A percentile compares a stretch with the other conserved stretches of the same genome.
Evolutionary conservation across 2,888 invertebrate genomes (phyloP).

Genomic region (Coelogynopora nodosa): DNA sequence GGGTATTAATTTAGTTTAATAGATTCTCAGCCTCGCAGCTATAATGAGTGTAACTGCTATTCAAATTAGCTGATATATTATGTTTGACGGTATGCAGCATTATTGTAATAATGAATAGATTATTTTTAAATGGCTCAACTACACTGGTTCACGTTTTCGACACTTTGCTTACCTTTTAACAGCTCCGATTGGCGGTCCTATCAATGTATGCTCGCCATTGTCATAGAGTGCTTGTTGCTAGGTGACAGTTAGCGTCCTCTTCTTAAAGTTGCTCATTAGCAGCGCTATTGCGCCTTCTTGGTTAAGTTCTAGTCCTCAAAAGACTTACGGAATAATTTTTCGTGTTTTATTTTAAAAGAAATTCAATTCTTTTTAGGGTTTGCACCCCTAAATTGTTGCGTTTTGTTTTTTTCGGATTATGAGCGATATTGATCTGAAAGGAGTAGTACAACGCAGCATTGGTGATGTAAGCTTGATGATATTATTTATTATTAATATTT

Average conservation of each 20-base stretch:
- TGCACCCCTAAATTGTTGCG: background rate
- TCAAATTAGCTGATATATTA: too few relatives aligned
- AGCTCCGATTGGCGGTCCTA: background rate
- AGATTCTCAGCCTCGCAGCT: too few relatives aligned
- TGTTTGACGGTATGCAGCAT: too few relatives aligned
- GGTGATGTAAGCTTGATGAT: background rate
- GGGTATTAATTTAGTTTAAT: background rate
- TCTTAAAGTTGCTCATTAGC: background rate
- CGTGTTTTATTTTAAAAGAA: background rate
- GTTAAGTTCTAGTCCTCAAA: background rate
- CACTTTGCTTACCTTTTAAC: background rate
- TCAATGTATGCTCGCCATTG: background rate
- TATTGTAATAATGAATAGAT: too few relatives aligned
- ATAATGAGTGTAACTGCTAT: too few relatives aligned
- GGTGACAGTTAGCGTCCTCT: slow-evolving; percentile 13
- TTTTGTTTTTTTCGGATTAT: background rate
- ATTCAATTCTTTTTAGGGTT: background rate
- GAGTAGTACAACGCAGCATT: slow-evolving; percentile 21
- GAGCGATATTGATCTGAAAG: slow-evolving; percentile 23
- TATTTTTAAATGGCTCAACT: background rate
- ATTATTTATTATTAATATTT: background rate
- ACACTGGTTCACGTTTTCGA: background rate
- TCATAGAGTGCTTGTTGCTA: background rate
- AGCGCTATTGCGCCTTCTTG: background rate
- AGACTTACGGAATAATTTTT: background rate